These are phyloP conservation scores for Octodon degus DNA, from an alignment of 2,113 vertebrate species.

Conservation along the genomic window DNA sequence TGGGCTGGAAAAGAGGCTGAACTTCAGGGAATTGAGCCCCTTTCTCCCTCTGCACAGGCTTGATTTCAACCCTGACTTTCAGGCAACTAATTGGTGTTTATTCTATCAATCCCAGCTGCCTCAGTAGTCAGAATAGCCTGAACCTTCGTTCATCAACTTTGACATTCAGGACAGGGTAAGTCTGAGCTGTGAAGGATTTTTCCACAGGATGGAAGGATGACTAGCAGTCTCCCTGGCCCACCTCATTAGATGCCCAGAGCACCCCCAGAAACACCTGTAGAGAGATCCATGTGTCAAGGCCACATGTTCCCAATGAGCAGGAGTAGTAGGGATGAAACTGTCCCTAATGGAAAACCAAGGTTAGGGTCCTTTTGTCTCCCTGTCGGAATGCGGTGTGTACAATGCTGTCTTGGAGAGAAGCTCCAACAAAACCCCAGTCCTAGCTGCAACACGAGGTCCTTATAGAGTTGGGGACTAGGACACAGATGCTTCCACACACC, in stretches of 20 bases:
- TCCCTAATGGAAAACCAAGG: not conserved
- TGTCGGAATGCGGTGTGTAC: not conserved
- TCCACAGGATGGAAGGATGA: not conserved
- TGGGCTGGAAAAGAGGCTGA: not conserved
- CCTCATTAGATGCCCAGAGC: too few relatives aligned
- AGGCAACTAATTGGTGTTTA: not conserved
- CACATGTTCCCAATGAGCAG: not conserved
- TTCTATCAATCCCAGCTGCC: not conserved
- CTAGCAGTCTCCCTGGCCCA: not conserved
- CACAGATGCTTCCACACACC: not conserved
- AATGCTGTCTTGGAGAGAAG: not conserved
- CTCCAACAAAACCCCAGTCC: not conserved
- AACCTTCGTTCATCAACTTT: not conserved
- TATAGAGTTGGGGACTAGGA: not conserved
- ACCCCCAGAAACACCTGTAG: not conserved
- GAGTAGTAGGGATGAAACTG: fast-evolving
- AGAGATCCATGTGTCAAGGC: not conserved
- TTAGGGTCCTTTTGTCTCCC: not conserved
- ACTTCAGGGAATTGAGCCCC: not conserved
- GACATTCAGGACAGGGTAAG: not conserved
- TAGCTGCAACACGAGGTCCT: not conserved
- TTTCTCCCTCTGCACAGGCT: not conserved
- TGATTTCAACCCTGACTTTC: not conserved
- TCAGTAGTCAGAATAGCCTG: not conserved
- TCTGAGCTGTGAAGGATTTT: not conserved